Base-by-base conservation (phyloP, 2,888 invertebrate species). In the Exephanes ischioxanthus region DNA sequence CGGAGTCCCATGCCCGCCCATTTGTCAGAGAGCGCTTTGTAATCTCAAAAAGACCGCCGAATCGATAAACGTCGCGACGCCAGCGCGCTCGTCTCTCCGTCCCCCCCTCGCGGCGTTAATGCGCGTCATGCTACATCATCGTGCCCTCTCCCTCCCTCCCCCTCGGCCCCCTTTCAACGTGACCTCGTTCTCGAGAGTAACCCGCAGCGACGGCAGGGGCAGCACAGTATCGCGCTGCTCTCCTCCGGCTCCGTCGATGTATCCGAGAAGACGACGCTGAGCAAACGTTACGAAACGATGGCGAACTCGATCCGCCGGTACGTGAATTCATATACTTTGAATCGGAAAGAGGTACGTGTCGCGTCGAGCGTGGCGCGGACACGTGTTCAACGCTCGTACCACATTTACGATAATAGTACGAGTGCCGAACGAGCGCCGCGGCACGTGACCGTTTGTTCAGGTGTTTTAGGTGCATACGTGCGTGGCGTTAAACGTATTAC, bases 391-490 rank as follows among this genome's bases (percentile, higher is more conserved):
- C 37, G 37, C 45, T 19, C 41, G 68, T 63, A 48, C 55, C 26
- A 58, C 63, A 55, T 51, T 19, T 48, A 66, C 41, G 16, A 45
- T 66, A 41, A 41, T 67, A 77, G 58, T 51, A 55, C 70, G n/a
- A 80, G 33, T 33, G 16, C 30, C 33, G 14, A 14, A 63, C 30
- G 63, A 63, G 63, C 5, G 63, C 6, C 16, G 66, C 77, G 72
- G 76, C 85, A 82, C 85, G 85, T 85, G 85, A 85, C 85, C 82
- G 67, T 80, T 82, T 85, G 80, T 61, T 83, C 83, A 76, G 79
- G 75, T 85, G 85, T 83, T 61, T 63, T 55, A 81, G 77, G 41
- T 67, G 76, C 51, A 73, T 77, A 73, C 55, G 63, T 78, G 78
- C 70, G 71, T 68, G 26, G 68, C 58, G 73, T 79, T 53, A 68